These are phyloP conservation scores for Cydia splendana DNA, from an alignment of 1,140 invertebrate species.

Conservation along the genomic window DNA sequence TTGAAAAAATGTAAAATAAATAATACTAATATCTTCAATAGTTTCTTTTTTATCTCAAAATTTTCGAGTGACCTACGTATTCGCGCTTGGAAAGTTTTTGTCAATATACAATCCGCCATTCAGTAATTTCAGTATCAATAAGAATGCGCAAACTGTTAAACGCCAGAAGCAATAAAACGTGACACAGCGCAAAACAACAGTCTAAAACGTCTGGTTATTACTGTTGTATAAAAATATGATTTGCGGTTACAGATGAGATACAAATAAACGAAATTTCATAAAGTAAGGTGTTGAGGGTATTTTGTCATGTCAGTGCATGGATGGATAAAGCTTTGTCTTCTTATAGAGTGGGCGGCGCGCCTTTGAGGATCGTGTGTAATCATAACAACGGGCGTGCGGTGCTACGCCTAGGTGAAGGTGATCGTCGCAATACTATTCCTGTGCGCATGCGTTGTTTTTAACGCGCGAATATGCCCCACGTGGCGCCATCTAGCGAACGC, in stretches of 20 bases:
- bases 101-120: not conserved
- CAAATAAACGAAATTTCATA: not conserved
- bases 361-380: constrained; percentile 41
- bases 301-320: not conserved
- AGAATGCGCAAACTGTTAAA: not conserved
- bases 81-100: not conserved
- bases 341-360: constrained; percentile 31
- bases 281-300: not conserved
- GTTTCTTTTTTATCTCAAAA: too few relatives aligned
- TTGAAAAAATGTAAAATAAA: too few relatives aligned
- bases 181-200: not conserved
- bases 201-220: not conserved
- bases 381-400: constrained; percentile 46
- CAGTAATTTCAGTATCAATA: not conserved
- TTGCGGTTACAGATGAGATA: not conserved
- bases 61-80: too few relatives aligned
- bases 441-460: constrained; percentile 64
- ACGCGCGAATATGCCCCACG: constrained; percentile 41
- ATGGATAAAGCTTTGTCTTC: constrained; percentile 23
- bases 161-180: not conserved
- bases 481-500: constrained; percentile 70
- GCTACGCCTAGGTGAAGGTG: constrained; percentile 76
- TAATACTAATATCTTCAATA: too few relatives aligned
- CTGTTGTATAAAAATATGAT: not conserved
- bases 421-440: constrained; percentile 68